Conservation (phyloP, 23 tunicate species). For the Phallusia fumigata region DNA sequence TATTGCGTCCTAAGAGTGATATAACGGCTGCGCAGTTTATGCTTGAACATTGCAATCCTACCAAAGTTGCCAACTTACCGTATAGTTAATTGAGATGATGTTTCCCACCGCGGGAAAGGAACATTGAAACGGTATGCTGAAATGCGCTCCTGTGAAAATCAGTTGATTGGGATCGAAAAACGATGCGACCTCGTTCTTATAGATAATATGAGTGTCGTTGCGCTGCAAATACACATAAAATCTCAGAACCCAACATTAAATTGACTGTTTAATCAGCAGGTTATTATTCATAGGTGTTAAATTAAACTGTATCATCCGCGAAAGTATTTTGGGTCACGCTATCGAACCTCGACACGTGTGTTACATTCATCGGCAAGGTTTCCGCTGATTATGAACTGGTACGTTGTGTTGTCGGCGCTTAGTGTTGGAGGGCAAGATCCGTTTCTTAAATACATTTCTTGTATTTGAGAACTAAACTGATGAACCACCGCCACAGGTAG, state of each 20-base stretch:
- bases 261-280: too few relatives aligned
- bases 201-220: not conserved
- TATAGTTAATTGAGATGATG: not conserved
- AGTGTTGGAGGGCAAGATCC: not conserved
- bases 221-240: not conserved
- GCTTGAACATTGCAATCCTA: too few relatives aligned
- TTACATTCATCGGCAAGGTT: not conserved
- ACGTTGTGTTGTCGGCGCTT: not conserved
- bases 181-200: not conserved
- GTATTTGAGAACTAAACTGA: not conserved
- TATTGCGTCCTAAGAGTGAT: too few relatives aligned
- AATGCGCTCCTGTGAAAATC: not conserved
- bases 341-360: not conserved
- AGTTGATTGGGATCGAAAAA: not conserved
- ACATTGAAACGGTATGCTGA: not conserved
- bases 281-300: too few relatives aligned
- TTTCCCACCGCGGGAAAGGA: not conserved
- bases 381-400: not conserved
- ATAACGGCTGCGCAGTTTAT: too few relatives aligned
- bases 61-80: not conserved
- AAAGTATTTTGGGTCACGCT: too few relatives aligned
- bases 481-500: slow-evolving; percentile 1
- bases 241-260: too few relatives aligned
- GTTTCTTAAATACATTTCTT: not conserved
- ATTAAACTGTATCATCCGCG: too few relatives aligned